Base-by-base conservation (phyloP, 1,140 invertebrate genomes). In the Ips typographus region DNA sequence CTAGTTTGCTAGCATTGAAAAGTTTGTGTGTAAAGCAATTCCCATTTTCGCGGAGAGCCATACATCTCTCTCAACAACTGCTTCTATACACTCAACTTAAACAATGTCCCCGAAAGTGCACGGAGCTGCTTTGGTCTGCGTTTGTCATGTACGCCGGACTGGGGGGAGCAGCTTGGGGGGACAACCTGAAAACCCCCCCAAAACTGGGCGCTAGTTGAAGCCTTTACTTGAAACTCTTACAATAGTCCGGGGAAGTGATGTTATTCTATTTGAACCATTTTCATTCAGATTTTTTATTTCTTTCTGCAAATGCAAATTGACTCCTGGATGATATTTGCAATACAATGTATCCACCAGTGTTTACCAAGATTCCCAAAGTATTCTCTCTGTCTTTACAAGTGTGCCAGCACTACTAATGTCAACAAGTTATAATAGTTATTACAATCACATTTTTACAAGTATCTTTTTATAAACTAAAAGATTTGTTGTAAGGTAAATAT, bases 71-170 rank as follows among this genome's bases (percentile, higher is more conserved):
- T 66, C 62, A 59, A 60, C 62, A 60, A 71, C 57, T 62, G 62
- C 62, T 57, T 71, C 69, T 65, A 65, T 66, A 71, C 69, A 65
- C 69, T 66, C 69, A 71, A 71, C 69, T 68, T 62, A 62, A 73
- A 73, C 72, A 73, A 73, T 71, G 63, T 68, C 65, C 65, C 64
- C 67, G 69, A 66, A 71, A 71, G 62, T 71, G 69, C 69, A 71
- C 52, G 47, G 69, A 71, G 62, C 65, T 64, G 68, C 68, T 70
- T 64, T 71, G 69, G 69, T 72, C 71, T 73, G 72, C 63, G 69
- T 73, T 73, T 73, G 72, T 73, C 72, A 71, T 73, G 69, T 71
- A 71, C 70, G 70, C 65, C 59, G 65, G 56, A 69, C 68, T 63
- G 57, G 63, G 60, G 61, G 51, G 44, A 22, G 22, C 22, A 22